Evolutionary conservation across 2,113 vertebrate species (phyloP).

Genomic region (Heterotilapia buettikoferi): DNA sequence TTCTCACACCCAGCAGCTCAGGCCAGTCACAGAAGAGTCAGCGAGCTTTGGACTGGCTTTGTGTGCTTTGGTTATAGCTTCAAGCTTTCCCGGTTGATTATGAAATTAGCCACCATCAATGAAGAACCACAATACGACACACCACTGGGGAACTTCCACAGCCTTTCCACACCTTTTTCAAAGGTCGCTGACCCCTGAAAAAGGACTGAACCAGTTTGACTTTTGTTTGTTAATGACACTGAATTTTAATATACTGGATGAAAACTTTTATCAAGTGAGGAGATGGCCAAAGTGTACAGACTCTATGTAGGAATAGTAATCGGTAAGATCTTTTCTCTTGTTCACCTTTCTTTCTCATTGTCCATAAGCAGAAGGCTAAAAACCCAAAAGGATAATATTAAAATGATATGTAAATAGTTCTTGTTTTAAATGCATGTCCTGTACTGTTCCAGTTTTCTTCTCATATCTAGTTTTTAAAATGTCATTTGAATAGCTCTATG

Average conservation of each 20-base stretch:
- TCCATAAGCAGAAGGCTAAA: not conserved
- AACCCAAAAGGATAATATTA: not conserved
- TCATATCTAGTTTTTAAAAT: not conserved
- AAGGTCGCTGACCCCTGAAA: conserved; percentile 24
- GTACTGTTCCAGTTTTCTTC: not conserved
- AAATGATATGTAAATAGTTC: not conserved
- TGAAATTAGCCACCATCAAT: conserved; percentile 18
- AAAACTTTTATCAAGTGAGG: conserved; percentile 8
- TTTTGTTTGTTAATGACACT: not conserved
- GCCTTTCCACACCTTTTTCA: conserved; percentile 3
- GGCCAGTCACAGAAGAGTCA: not conserved
- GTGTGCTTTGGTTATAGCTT: not conserved
- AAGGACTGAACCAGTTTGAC: not conserved
- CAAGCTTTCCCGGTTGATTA: not conserved
- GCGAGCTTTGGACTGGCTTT: not conserved
- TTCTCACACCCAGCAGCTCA: not conserved
- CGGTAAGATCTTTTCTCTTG: conserved; percentile 38
- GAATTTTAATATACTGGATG: not conserved
- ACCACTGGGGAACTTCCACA: not conserved
- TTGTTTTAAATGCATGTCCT: not conserved
- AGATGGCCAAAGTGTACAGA: conserved; percentile 49
- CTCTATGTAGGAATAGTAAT: conserved; percentile 39
- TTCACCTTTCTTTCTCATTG: not conserved
- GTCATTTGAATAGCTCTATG: not conserved
- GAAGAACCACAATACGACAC: conserved; percentile 9